Base-by-base conservation (phyloP, 2,888 invertebrate genomes). In the Dryocosmus kuriphilus region DNA sequence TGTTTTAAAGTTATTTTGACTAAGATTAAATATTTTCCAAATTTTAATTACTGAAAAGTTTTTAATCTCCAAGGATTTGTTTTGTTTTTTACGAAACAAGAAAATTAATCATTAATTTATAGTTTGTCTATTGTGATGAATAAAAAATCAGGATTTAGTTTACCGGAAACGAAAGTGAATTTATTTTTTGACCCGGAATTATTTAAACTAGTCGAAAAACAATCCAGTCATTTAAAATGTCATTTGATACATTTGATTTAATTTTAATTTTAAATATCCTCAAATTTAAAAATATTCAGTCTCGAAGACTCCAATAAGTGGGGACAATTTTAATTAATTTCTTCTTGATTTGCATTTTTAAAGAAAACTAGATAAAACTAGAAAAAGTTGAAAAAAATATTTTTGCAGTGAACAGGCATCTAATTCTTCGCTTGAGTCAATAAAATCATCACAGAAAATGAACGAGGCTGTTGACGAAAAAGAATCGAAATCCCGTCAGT, bases 1-100 rank as follows among this genome's bases (percentile, higher is more conserved):
- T n/a, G 24, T 11, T 71, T 46, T 51, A 51, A 71, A 71, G 71
- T 71, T n/a, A 71, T 71, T 51, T 51, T 51, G 9, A 8, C 16
- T 67, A 16, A 22, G n/a, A n/a, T 8, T 51, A 22, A 2, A n/a
- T 51, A 1, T 8, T 46, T n/a, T 51, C 9, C n/a, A n/a, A 51
- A n/a, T 51, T 8, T 51, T 51, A 51, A 51, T 51, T 51, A 51
- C 2, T 51, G 9, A 51, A n/a, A 51, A 8, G 8, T 3, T 2
- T n/a, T n/a, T 9, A n/a, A n/a, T 51, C 51, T 8, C 9, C 9
- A 51, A 51, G 7, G n/a, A 51, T n/a, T 51, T 0, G 2, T 51
- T 9, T 30, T 51, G 51, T 24, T 27, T n/a, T 71, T 32, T 14
- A 51, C 32, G 8, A 22, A 5, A 57, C 0, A 1, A 27, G 14